Base-by-base conservation (phyloP, 2,113 vertebrate genomes). In the Phainopepla nitens region DNA sequence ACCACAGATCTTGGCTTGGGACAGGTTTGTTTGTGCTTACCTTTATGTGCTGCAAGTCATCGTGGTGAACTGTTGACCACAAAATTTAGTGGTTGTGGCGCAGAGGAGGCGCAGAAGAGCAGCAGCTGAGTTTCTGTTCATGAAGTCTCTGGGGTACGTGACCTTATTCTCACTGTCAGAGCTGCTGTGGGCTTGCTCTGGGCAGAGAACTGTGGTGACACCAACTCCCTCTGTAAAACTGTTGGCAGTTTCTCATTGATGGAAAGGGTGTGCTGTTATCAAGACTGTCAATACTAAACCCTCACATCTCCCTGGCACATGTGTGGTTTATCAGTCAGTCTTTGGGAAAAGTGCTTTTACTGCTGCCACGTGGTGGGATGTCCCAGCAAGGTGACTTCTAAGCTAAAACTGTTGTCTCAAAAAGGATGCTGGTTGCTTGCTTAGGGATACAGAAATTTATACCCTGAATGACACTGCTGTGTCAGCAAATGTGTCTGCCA, bases 61-160 rank as follows among this genome's bases (percentile, higher is more conserved):
- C 1, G 0, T 21, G 23, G 51, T 54, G 39, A 5, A 5, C 29
- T 49, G 0, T 6, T 45, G 49, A 4, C 56, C 5, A 4, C 22
- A 21, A 7, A 11, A 21, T 28, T 2, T 23, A 20, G 69, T 13
- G 56, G 8, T 29, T 2, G 5, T 21, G 25, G 36, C 66, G 29
- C 29, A 8, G 45, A 10, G 42, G 44, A 11, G 0, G 18, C 1
- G 57, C 6, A 10, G 56, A 54, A 39, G 42, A 41, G 31, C 0
- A 0, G 28, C 16, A 31, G 35, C 19, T 15, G 10, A 11, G 25
- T 42, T 86, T 36, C 56, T 89, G 56, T 53, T 41, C 12, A 2
- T 25, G 53, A 47, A 1, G 35, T 39, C 11, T 25, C 39, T 35
- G 47, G 39, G 23, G 18, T 47, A 15, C 0, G 0, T 83, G 71